Evolutionary conservation across 30 jellyfish, hydroid and myxozoan genomes (phyloP), one percentile per base, ranked within the genome.

Genomic region (Chironex yamaguchii): DNA sequence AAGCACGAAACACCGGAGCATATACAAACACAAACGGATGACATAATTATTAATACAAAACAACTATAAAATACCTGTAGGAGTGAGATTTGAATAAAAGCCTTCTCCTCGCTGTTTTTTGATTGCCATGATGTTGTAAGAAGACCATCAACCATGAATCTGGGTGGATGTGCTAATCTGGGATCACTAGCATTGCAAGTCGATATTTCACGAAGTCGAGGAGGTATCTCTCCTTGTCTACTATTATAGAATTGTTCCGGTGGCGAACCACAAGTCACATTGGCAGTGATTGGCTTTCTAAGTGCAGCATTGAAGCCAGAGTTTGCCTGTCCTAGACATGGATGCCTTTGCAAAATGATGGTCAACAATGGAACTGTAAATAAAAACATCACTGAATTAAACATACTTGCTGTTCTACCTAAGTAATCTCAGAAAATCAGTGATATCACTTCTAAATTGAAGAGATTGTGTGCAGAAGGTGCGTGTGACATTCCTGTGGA

Each of bases 221-320:
- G 94, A 1, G 94, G 35, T 48, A 94, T 89, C 74, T 88, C 76
- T 1, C 99, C 99, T 58, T 94, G 97, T 63, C 79, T 94, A 31
- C 96, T 89, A 85, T 94, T 94, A 91, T 72, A 94, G 86, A 72
- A 94, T 67, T 94, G 95, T 84, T 89, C 99, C 35, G 96, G 64
- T n/a, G 99, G 99, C 0, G 97, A 25, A 3, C 99, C 99, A 65
- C 99, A 94, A 0, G 99, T 94, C 30, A 77, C 74, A 36, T 94
- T 94, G 0, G 99, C 99, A 0, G 95, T 36, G 2, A 94, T 86
- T 36, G 78, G 51, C 81, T 89, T 86, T 4, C 90, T 87, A 22
- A 86, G 51, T 6, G 90, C 96, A 21, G 96, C 90, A 76, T 86
- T 86, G 81, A 86, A 86, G 35, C 96, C 96, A 33, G 36, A 62